Evolutionary conservation across 2,888 invertebrate genomes (phyloP).

Genomic region (Sphaerophoria taeniata): DNA sequence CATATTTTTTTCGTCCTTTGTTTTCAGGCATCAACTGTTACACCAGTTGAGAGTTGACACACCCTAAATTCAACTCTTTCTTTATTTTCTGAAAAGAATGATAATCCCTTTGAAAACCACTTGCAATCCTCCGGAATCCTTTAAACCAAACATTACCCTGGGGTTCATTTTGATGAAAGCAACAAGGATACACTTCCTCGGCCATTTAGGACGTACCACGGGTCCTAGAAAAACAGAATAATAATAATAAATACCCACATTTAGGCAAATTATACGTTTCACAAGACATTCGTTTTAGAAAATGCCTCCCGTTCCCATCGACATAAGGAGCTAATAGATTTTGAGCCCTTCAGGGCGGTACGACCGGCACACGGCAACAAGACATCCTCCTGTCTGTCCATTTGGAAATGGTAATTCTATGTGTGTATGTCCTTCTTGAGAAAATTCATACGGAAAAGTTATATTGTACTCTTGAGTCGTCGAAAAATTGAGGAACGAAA

Average conservation of each 20-base stretch:
- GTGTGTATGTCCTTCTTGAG: constrained; percentile 68
- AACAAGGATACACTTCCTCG: not conserved
- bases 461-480: constrained; percentile 42
- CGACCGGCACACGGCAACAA: constrained; percentile 44
- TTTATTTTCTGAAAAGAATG: too few relatives aligned
- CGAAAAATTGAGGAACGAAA: constrained; percentile 29
- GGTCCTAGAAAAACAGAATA: constrained; percentile 56
- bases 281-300: constrained; percentile 73
- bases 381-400: constrained; percentile 54
- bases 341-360: constrained; percentile 36
- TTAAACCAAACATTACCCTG: constrained; percentile 33
- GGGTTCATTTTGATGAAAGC: constrained; percentile 18
- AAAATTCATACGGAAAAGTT: constrained; percentile 67
- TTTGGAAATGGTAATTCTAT: constrained; percentile 66
- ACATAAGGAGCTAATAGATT: not conserved
- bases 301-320: constrained; percentile 1
- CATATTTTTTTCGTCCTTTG: constrained; percentile 13
- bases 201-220: not conserved
- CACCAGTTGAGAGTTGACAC: constrained; percentile 61
- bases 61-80: constrained; percentile 48
- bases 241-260: constrained; percentile 81
- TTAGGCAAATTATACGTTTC: constrained; percentile 82
- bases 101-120: constrained; percentile 38
- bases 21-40: constrained; percentile 67
- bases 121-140: constrained; percentile 46